These are phyloP conservation scores for Poecilia picta DNA, from an alignment of 2,797 vertebrate genomes.

Conservation along the genomic window DNA sequence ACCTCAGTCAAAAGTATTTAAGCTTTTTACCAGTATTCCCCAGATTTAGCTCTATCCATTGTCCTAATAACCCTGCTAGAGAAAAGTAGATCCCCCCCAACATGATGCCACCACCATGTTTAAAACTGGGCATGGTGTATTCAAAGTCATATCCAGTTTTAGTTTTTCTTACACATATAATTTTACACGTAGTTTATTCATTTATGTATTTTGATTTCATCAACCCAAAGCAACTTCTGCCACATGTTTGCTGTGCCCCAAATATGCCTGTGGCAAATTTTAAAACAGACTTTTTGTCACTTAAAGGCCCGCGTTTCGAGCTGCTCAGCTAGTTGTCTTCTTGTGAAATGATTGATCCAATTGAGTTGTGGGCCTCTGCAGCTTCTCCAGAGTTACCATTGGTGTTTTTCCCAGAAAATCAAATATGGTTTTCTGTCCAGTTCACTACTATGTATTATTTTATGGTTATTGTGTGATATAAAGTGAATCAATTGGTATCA, in stretches of 20 bases:
- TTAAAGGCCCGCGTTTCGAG: neutral
- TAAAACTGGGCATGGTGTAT: neutral
- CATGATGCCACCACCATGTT: neutral
- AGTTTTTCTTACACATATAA: neutral
- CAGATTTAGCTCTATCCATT: neutral
- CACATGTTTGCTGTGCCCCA: neutral
- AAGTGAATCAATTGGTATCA: neutral
- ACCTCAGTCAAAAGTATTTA: neutral
- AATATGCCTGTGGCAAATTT: neutral
- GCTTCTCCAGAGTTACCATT: neutral
- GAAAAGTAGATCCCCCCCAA: neutral
- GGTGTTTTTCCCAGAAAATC: neutral
- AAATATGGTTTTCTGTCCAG: neutral
- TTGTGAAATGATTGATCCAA: neutral
- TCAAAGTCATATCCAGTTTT: neutral
- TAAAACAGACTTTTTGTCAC: neutral
- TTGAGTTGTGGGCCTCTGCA: neutral
- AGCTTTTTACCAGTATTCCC: neutral
- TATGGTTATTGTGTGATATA: neutral
- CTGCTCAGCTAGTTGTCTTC: neutral
- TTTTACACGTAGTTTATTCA: neutral
- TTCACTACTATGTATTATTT: neutral
- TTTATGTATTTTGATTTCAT: neutral
- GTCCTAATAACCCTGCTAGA: neutral
- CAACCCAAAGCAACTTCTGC: neutral